phyloP scores from a whole-genome alignment of 2,888 invertebrate species.

The Epistrophe eligans region DNA sequence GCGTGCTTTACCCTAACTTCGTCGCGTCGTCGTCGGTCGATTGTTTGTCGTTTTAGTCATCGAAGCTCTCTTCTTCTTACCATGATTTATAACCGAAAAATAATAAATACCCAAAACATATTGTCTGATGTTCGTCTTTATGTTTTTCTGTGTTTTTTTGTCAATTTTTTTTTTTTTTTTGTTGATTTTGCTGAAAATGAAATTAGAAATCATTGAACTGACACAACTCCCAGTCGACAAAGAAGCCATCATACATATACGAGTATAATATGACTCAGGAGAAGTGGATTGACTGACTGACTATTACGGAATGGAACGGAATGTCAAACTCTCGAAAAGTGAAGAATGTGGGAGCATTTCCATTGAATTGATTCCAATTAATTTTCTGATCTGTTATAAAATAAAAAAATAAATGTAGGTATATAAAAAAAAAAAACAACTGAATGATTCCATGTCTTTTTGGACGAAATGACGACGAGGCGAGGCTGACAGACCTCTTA shows the following conservation, averaged over 20 bases:
- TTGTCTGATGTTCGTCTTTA: conserved; percentile 12
- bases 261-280: neutral
- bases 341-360: conserved; percentile 69
- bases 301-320: conserved; percentile 49
- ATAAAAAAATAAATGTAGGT: conserved; percentile 29
- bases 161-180: conserved; percentile 6
- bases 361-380: conserved; percentile 73
- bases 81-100: conserved; percentile 62
- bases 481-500: conserved; percentile 38
- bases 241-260: conserved; percentile 46
- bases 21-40: too few species aligned
- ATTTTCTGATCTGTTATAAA: conserved; percentile 62
- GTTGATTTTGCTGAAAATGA: conserved; percentile 29
- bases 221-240: conserved; percentile 37
- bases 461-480: conserved; percentile 16
- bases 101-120: conserved; percentile 15
- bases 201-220: conserved; percentile 68
- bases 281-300: neutral
- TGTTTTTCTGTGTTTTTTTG: conserved; percentile 2
- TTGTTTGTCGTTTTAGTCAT: neutral
- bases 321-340: conserved; percentile 64
- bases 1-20: conserved; percentile 21
- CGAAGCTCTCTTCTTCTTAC: conserved; percentile 14
- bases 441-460: conserved; percentile 32
- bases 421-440: conserved; percentile 10